These are phyloP conservation scores for Microhierax caerulescens DNA, from an alignment of 2,797 vertebrate genomes.

Conservation along the genomic window DNA sequence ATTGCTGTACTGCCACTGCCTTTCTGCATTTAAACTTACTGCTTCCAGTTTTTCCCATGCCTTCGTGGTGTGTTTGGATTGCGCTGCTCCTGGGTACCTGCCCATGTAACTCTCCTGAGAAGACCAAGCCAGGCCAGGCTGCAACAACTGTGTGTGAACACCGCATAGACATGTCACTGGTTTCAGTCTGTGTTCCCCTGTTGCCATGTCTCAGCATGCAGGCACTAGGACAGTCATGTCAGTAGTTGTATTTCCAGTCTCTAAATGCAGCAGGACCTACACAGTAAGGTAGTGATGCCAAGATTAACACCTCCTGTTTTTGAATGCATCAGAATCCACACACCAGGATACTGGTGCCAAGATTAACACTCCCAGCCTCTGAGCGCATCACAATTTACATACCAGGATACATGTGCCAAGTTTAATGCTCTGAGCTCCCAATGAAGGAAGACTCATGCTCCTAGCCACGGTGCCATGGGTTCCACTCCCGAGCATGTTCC, in stretches of 20 bases:
- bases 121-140: background rate
- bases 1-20: background rate
- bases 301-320: constrained; percentile 27
- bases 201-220: background rate
- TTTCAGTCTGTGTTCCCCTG: background rate
- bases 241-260: background rate
- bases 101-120: background rate
- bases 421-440: background rate
- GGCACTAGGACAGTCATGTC: background rate
- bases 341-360: constrained; percentile 1
- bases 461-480: background rate
- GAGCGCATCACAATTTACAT: background rate
- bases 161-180: background rate
- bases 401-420: background rate
- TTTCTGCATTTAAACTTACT: background rate
- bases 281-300: background rate
- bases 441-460: background rate
- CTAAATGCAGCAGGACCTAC: constrained; percentile 1
- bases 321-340: background rate
- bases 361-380: constrained; percentile 28
- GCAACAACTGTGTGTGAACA: background rate
- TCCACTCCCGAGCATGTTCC: background rate
- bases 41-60: background rate
- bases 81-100: background rate
- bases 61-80: background rate